phyloP scores from a whole-genome alignment of 1,140 invertebrate species.

The Dreissena rostriformis region DNA sequence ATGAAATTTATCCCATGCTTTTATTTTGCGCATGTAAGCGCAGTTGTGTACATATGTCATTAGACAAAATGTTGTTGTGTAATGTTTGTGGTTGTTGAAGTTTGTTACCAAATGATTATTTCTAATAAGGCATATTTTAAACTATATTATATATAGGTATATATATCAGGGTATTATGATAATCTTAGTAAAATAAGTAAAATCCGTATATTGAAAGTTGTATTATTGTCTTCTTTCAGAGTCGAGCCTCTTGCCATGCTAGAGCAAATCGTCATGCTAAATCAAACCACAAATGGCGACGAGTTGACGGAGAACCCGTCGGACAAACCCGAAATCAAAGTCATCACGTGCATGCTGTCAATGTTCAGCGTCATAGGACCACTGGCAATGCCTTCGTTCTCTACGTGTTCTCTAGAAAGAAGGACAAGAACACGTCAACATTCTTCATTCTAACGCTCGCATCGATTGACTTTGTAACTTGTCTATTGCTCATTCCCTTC shows the following conservation, averaged over 20 bases:
- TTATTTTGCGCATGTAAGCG: too few relatives aligned
- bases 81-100: background rate
- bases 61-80: background rate
- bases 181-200: background rate
- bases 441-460: conserved; percentile 79
- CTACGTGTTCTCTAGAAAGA: conserved; percentile 77
- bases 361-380: conserved; percentile 72
- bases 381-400: conserved; percentile 79
- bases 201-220: background rate
- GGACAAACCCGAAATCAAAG: conserved; percentile 60
- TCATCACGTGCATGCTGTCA: conserved; percentile 62
- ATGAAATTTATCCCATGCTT: too few relatives aligned
- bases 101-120: background rate
- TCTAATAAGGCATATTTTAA: background rate
- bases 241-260: background rate
- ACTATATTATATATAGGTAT: too few relatives aligned
- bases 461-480: conserved; percentile 77
- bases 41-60: background rate
- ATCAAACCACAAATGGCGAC: conserved; percentile 35
- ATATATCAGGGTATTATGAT: background rate
- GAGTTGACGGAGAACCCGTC: conserved; percentile 31
- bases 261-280: conserved; percentile 28
- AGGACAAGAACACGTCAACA: conserved; percentile 78
- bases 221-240: background rate
- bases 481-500: conserved; percentile 74